phyloP scores from a whole-genome alignment of 2,113 vertebrate species.

The Uria aalge region DNA sequence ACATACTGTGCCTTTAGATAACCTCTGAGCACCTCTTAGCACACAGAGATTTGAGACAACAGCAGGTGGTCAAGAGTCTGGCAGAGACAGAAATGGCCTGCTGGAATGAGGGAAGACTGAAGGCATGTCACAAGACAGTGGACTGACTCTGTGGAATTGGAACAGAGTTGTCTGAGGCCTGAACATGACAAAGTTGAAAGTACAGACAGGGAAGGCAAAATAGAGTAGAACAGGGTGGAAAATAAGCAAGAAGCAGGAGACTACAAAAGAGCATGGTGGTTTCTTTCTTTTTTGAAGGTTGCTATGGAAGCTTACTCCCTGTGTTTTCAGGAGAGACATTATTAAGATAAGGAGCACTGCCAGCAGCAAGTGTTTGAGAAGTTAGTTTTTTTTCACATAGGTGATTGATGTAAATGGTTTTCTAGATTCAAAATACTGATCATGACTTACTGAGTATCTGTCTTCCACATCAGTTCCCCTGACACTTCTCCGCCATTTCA shows the following conservation, averaged over 20 bases:
- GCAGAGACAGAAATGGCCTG: background rate
- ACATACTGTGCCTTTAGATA: background rate
- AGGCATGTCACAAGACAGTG: background rate
- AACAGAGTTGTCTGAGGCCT: background rate
- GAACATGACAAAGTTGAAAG: background rate
- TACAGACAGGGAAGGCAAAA: background rate
- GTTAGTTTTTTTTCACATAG: background rate
- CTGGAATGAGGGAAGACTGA: background rate
- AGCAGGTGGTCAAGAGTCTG: background rate
- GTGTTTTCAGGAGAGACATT: background rate
- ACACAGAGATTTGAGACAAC: background rate
- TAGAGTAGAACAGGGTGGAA: background rate
- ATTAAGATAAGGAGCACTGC: background rate
- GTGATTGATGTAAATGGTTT: background rate
- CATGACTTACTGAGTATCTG: constrained; percentile 71
- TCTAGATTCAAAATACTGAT: background rate
- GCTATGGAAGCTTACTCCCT: background rate
- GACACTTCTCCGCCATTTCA: constrained; percentile 80
- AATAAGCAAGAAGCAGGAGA: background rate
- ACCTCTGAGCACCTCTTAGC: background rate
- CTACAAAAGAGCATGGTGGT: background rate
- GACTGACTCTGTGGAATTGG: background rate
- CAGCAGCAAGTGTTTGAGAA: background rate
- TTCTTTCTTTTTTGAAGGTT: background rate
- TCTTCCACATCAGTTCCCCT: constrained; percentile 66